phyloP scores from a whole-genome alignment of 2,113 vertebrate species.

The Notarius lentiginosus region DNA sequence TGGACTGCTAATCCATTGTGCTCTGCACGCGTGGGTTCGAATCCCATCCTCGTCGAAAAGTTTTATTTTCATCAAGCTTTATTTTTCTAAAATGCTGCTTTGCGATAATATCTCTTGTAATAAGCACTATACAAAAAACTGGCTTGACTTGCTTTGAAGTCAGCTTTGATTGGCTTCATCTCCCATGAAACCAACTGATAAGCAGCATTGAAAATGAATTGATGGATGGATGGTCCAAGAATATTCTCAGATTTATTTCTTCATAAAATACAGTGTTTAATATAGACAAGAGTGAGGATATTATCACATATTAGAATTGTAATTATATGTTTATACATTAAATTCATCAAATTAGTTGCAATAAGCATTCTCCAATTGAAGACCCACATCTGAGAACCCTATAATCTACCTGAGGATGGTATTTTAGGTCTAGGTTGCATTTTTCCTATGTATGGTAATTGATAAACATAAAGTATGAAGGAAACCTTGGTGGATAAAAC shows the following conservation, averaged over 20 bases:
- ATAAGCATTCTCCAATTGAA: background rate
- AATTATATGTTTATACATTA: too few relatives aligned
- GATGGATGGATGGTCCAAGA: background rate
- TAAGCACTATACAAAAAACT: too few relatives aligned
- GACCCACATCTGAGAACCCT: background rate
- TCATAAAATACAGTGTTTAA: too few relatives aligned
- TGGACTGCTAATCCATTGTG: slow-evolving; percentile 79
- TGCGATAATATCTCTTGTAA: too few relatives aligned
- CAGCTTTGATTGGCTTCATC: too few relatives aligned
- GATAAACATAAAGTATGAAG: background rate
- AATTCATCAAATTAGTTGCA: too few relatives aligned
- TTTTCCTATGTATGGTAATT: background rate
- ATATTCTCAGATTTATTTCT: background rate
- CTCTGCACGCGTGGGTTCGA: slow-evolving; percentile 76
- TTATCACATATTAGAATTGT: too few relatives aligned
- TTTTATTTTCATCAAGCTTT: background rate
- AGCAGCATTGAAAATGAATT: too few relatives aligned
- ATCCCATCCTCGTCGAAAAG: slow-evolving; percentile 71
- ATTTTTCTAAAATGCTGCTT: background rate
- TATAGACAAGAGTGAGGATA: too few relatives aligned
- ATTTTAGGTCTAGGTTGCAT: background rate
- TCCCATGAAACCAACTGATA: too few relatives aligned
- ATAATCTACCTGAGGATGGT: background rate
- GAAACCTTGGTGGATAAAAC: background rate
- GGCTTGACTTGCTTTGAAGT: too few relatives aligned